A percentile compares a stretch with the other conserved stretches of the same genome.
phyloP scores from a whole-genome alignment of 2,888 invertebrate species.

The Hirtodrosophila cameraria region DNA sequence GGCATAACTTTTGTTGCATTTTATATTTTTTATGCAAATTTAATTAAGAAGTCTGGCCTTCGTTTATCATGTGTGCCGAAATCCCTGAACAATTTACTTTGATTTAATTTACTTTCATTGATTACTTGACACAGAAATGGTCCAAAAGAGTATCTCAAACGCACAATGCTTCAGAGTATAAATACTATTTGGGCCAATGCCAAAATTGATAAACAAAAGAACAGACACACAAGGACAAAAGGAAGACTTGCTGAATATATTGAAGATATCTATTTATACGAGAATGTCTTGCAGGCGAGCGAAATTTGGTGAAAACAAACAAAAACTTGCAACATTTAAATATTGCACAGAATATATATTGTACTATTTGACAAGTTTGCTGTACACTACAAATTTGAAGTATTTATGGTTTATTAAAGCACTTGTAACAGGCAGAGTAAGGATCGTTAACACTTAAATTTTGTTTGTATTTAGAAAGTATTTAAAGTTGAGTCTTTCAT shows the following conservation, averaged over 20 bases:
- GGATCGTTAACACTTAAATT: neutral
- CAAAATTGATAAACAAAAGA: conserved; percentile 13
- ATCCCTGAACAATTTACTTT: conserved; percentile 19
- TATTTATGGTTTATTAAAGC: neutral
- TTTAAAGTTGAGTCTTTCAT: neutral
- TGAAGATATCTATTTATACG: conserved; percentile 2
- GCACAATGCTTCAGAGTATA: conserved; percentile 10
- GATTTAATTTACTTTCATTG: conserved; percentile 31
- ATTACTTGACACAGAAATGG: conserved; percentile 38
- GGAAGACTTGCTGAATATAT: neutral
- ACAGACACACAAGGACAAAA: conserved; percentile 1
- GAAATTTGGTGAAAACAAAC: neutral
- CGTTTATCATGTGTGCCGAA: neutral
- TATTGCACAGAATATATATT: conserved; percentile 10
- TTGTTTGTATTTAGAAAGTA: neutral
- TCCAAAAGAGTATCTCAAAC: neutral
- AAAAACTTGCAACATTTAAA: conserved; percentile 32
- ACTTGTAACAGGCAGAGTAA: neutral
- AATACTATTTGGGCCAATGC: conserved; percentile 27
- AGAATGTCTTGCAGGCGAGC: neutral
- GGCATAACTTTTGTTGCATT: conserved; percentile 39
- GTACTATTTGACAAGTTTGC: neutral
- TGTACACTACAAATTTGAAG: neutral
- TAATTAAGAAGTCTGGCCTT: conserved; percentile 55
- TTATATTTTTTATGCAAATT: conserved; percentile 51